phyloP scores from a whole-genome alignment of 2,888 invertebrate species.

The Apamea monoglypha region DNA sequence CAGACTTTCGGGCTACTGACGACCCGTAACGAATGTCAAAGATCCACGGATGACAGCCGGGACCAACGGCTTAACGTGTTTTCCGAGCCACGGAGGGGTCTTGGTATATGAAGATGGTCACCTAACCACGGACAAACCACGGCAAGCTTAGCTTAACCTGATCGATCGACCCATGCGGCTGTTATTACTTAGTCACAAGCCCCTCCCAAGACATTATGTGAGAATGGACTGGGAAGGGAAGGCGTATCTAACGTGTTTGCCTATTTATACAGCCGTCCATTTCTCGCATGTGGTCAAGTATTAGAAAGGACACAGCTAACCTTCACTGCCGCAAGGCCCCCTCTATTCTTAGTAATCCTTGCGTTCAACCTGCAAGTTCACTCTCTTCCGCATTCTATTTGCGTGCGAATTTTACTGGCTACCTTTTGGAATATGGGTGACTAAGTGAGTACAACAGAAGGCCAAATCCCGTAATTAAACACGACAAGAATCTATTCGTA shows the following conservation, averaged over 20 bases:
- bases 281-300: constrained; percentile 11
- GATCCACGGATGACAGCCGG: no score
- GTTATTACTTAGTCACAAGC: background rate
- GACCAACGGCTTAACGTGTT: no score
- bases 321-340: constrained; percentile 44
- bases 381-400: constrained; percentile 57
- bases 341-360: constrained; percentile 51
- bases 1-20: no score
- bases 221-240: background rate
- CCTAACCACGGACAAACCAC: no score
- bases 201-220: background rate
- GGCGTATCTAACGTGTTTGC: constrained; percentile 5
- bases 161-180: background rate
- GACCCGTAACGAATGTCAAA: no score
- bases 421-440: background rate
- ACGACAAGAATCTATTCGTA: background rate
- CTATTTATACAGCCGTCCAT: constrained; percentile 19
- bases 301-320: constrained; percentile 47
- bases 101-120: no score
- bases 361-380: constrained; percentile 12
- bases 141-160: background rate
- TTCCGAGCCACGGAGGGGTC: no score
- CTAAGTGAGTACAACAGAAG: background rate
- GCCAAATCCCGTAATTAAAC: background rate
- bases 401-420: background rate